These are phyloP conservation scores for Alethe castanea DNA, from an alignment of 2,113 vertebrate species.

Conservation along the genomic window DNA sequence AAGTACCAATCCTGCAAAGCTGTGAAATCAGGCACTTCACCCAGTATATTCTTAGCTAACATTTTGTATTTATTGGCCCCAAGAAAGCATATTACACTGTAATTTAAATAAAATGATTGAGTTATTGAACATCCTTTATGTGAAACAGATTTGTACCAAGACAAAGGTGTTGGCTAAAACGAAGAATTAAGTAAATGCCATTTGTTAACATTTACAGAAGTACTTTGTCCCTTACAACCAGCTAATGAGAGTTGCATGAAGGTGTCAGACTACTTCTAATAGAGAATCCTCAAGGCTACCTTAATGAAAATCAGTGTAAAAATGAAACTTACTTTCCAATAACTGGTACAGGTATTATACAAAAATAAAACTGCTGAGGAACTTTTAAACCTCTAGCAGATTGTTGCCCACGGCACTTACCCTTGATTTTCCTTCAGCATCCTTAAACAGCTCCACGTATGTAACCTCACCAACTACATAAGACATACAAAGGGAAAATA, in stretches of 20 bases:
- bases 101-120: conserved; percentile 61
- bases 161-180: conserved; percentile 69
- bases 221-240: conserved; percentile 72
- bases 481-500: conserved; percentile 99
- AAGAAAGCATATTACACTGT: conserved; percentile 49
- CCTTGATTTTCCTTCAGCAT: conserved; percentile 99
- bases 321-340: conserved; percentile 91
- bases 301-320: conserved; percentile 75
- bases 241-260: conserved; percentile 57
- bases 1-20: conserved; percentile 61
- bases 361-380: conserved; percentile 94
- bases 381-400: conserved; percentile 96
- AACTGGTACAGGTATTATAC: conserved; percentile 88
- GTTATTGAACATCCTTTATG: conserved; percentile 48
- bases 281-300: conserved; percentile 83
- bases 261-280: conserved; percentile 79
- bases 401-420: conserved; percentile 98
- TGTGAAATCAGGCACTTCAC: conserved; percentile 69
- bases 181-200: conserved; percentile 66
- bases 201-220: conserved; percentile 65
- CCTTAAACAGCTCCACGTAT: conserved; percentile 99
- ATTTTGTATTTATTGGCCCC: conserved; percentile 44
- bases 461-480: conserved; percentile 99
- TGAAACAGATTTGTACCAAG: conserved; percentile 69
- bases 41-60: conserved; percentile 53